Base-by-base conservation (phyloP, 2,888 invertebrate species). In the Saturnia pavonia region DNA sequence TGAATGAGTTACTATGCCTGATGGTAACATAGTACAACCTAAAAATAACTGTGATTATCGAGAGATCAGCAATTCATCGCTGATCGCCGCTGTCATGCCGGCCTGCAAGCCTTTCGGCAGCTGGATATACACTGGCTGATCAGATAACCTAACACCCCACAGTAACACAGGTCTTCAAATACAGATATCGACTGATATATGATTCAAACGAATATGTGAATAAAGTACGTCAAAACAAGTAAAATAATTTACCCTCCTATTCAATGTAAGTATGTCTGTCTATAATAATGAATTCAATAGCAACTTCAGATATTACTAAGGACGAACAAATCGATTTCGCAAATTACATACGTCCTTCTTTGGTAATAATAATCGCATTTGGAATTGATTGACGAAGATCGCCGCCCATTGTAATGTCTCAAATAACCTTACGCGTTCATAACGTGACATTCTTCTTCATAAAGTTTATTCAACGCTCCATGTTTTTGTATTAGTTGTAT, bases 401-500 rank as follows among this genome's bases (percentile, higher is more conserved):
- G n/a, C 65, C 40, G 3, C 27, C 6, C 54, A 54, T 16, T 63
- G 63, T 63, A 27, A 63, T 16, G 63, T 34, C 63, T 34, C 63
- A 63, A 63, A 65, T 65, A 65, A 65, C 40, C 40, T 60, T 40
- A 63, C 40, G n/a, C n/a, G 19, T 65, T 65, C 27, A 60, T 34
- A 63, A 63, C 34, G 63, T 19, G 19, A 40, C 65, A 65, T 65
- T 40, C 40, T 65, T 65, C 11, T 14, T 60, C 14, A 27, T 60
- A 22, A 27, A 27, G 25, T 34, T 34, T 60, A 25, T 60, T 25
- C 14, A 14, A 60, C 9, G 27, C 6, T 60, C 8, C 54, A 22
- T n/a, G 25, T 60, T 14, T 60, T 27, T 60, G 57, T 27, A 27
- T 6, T 60, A 2, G 12, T 60, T 27, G 25, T 11, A 27, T 14